Base-by-base conservation (phyloP, 2,113 vertebrate genomes). In the Alosa alosa region DNA sequence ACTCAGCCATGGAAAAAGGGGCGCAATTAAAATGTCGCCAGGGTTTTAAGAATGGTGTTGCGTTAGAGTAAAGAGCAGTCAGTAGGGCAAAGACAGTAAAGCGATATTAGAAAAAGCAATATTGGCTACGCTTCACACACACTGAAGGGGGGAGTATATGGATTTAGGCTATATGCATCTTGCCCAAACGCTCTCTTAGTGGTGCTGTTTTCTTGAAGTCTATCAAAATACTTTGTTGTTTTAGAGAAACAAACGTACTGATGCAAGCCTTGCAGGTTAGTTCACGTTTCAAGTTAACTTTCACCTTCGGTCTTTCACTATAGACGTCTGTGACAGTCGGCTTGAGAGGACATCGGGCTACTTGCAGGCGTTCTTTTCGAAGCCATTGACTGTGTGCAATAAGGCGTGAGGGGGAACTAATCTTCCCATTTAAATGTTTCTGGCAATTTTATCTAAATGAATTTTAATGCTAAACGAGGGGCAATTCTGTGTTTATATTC, bases 341-440 rank as follows among this genome's bases (percentile, higher is more conserved):
- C 90, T 94, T 93, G 94, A 93, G 93, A 94, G 95, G 94, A 94
- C 95, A 95, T 95, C 92, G 96, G 18, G 72, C 72, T 78, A 78
- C 72, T 95, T 95, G 95, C 94, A 96, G 96, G 95, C 94, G 94
- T 96, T 95, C 95, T 96, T 96, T 96, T 94, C 95, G 94, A 96
- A 94, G 96, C 96, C 94, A 97, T 97, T 97, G 96, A 97, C 95
- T 94, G 94, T 93, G 96, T 96, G 97, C 97, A 98, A 97, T 96
- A 98, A 97, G 96, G 96, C 96, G 96, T 97, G 97, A 97, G 96
- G 96, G 96, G 96, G 97, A 98, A 98, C 97, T 97, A 98, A 98
- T 97, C 97, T 97, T 94, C 94, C 95, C 95, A 97, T 97, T 97
- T 97, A 97, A 96, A 96, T 97, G 96, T 97, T 97, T 97, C 96